phyloP scores from a whole-genome alignment of 2,888 invertebrate species.

The Hyposoter didymator region DNA sequence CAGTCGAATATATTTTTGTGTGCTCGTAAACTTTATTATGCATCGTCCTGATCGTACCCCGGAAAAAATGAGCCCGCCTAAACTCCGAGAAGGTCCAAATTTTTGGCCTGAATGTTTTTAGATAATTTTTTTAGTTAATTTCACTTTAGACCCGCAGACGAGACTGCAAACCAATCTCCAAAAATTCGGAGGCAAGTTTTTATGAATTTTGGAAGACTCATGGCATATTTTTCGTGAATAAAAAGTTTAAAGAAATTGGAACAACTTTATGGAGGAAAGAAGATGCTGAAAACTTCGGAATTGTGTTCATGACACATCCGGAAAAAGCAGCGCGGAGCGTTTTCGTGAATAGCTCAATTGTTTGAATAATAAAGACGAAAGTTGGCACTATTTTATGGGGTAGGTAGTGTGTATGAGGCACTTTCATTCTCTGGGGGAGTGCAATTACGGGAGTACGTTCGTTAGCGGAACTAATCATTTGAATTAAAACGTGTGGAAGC shows the following conservation, averaged over 20 bases:
- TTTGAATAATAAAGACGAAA: neutral
- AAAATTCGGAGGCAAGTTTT: neutral
- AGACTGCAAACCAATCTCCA: too few species aligned
- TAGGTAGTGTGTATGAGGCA: neutral
- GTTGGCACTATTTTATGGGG: neutral
- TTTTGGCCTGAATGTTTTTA: too few species aligned
- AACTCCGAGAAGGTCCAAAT: too few species aligned
- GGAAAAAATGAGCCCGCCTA: too few species aligned
- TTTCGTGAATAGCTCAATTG: neutral
- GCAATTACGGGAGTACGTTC: neutral
- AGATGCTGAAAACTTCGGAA: neutral
- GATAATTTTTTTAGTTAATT: neutral
- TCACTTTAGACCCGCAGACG: neutral
- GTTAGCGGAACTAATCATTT: conserved; percentile 10
- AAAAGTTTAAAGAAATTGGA: neutral
- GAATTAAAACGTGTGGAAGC: conserved; percentile 31
- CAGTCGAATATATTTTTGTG: neutral
- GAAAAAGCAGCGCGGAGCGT: too few species aligned
- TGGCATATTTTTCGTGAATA: neutral
- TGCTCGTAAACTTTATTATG: neutral
- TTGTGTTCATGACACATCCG: neutral
- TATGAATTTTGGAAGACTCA: neutral
- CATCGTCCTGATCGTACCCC: too few species aligned
- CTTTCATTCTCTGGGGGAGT: neutral
- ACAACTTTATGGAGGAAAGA: neutral